phyloP scores from a whole-genome alignment of 2,113 vertebrate genomes.

The Dendrocopos noguchii region DNA sequence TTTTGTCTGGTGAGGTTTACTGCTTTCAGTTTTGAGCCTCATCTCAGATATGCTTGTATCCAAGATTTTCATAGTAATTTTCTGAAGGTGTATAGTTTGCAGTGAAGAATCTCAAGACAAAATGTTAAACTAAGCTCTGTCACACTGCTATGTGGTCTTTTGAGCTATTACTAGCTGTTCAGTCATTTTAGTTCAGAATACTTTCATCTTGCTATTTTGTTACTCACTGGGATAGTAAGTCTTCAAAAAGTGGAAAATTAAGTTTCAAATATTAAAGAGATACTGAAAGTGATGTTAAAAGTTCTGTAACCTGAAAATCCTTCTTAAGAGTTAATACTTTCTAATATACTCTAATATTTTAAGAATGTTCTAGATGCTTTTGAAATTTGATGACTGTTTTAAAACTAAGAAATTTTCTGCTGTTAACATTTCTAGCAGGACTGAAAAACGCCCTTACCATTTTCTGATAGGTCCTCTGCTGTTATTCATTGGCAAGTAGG shows the following conservation, averaged over 20 bases:
- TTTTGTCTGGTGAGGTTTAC: not conserved
- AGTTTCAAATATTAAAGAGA: not conserved
- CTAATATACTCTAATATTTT: not conserved
- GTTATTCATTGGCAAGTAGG: not conserved
- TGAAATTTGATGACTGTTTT: not conserved
- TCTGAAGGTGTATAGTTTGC: not conserved
- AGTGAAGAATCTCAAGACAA: not conserved
- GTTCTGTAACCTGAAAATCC: not conserved
- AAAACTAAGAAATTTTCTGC: not conserved
- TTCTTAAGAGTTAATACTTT: not conserved
- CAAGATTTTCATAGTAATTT: not conserved
- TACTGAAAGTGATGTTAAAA: not conserved
- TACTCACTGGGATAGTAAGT: not conserved
- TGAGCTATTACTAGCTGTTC: not conserved
- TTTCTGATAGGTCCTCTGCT: not conserved
- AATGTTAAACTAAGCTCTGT: not conserved
- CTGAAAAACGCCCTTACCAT: not conserved
- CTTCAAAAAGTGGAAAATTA: not conserved
- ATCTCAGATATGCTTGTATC: not conserved
- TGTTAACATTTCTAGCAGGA: not conserved
- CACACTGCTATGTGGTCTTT: not conserved
- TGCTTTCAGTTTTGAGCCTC: not conserved
- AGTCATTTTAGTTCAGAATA: not conserved
- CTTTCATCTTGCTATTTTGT: not conserved
- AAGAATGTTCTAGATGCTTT: not conserved